Base-by-base conservation (phyloP, 2,113 vertebrate species). In the Notarius lentiginosus region DNA sequence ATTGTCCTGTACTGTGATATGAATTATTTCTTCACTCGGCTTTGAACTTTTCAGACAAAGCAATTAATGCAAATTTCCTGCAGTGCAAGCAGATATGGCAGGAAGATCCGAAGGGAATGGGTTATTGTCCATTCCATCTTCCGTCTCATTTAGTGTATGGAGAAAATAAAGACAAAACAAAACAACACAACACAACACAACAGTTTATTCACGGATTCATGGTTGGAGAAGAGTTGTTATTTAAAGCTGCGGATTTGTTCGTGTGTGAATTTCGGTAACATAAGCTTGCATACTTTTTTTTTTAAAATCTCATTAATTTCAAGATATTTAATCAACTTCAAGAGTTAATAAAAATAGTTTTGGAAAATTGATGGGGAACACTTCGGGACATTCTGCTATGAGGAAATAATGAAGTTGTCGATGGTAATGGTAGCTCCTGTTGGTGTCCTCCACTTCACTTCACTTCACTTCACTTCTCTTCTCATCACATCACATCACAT, bases 51-150 rank as follows among this genome's bases (percentile, higher is more conserved):
- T 84, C 85, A 89, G 89, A 90, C 85, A 88, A 91, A 91, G 81
- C 86, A 90, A 90, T 92, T 91, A 88, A 91, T 91, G 91, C 91
- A 89, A 89, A 90, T 91, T 86, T 91, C 55, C 79, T 87, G 88
- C 87, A 20, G 56, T n/a, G 82, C 79, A 86, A 90, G 90, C 87
- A 90, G 84, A 89, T 90, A 88, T 88, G 73, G 56, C 51, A 11
- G n/a, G 49, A 86, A 89, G 63, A 89, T 87, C 84, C 80, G 80
- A 89, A 87, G 34, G 76, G 61, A 88, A 66, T 70, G 72, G 73
- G 81, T 87, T 87, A 88, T 87, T 91, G 53, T 85, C 75, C 77
- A 53, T 79, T 66, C 86, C 70, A 53, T 73, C 60, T 22, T 84
- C 75, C 17, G 70, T 84, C 79, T 79, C 27, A 75, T 81, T 87